Base-by-base conservation (phyloP, 2,113 vertebrate species). In the Podarcis raffonei region DNA sequence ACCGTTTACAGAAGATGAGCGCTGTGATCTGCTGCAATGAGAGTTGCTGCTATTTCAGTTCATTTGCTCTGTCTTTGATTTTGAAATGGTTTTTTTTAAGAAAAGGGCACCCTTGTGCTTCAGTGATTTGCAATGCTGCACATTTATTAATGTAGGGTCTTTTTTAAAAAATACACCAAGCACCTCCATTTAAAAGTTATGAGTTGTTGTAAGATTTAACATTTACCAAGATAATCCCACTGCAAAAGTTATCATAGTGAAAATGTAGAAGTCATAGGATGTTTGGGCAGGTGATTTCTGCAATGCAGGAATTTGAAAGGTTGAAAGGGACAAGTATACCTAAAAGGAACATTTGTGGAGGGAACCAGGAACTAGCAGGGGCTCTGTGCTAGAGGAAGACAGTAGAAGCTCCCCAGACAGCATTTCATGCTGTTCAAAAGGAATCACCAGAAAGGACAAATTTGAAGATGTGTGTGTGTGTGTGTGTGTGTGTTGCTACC, bases 1-100 rank as follows among this genome's bases (percentile, higher is more conserved):
- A 93, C 71, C 22, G 80, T 90, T 96, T 90, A 82, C 15, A 76
- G 81, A 86, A 91, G 68, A 81, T 11, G 23, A 82, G 32, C 71
- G 37, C 15, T 0, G 0, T 69, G 32, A 89, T 91, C 84, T 77
- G 90, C 18, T 0, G 16, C n/a, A 84, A 5, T 68, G 72, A 84
- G 77, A 93, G 68, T 74, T 95, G 89, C 82, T 87, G 30, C 65
- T 81, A 13, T 69, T 91, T 94, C 39, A 80, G 37, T 84, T 87
- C 78, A 66, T 87, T 86, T 84, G 37, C 62, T 2, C 7, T 92
- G 25, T 83, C 74, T 88, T 93, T 76, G 91, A 65, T 22, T n/a
- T 81, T 23, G 93, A 88, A 90, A 2, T 15, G 0, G 42, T 39
- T 93, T 89, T 62, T 48, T 48, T 48, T 9, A 9, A 92, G 42